These are phyloP conservation scores for Chloroclystis v-ata DNA, from an alignment of 2,888 invertebrate genomes.

Conservation along the genomic window DNA sequence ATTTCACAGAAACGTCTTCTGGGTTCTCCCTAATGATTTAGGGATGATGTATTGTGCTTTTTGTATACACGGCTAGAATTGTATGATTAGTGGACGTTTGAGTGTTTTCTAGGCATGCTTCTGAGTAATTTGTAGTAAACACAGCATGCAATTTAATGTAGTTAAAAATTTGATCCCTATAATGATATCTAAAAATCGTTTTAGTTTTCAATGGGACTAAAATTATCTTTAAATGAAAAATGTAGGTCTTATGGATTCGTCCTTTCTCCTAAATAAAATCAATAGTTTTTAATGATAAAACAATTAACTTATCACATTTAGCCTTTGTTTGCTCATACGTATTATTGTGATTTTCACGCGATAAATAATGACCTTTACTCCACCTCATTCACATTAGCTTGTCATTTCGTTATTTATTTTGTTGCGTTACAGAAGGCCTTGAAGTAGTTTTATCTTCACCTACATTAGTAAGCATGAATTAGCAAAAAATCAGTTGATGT, in stretches of 20 bases:
- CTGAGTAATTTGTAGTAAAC: no score
- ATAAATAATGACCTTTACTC: neutral
- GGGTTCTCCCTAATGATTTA: constrained; percentile 8
- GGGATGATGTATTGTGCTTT: constrained; percentile 6
- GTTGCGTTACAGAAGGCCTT: constrained; percentile 19
- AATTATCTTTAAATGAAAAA: no score
- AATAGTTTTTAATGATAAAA: no score
- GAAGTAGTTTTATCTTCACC: constrained; percentile 16
- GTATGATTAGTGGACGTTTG: neutral
- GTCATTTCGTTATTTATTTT: neutral
- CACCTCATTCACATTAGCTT: neutral
- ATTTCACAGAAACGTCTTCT: neutral
- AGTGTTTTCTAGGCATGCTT: neutral
- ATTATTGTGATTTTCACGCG: neutral
- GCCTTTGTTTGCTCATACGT: neutral
- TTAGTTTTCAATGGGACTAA: no score
- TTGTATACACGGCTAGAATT: constrained; percentile 5
- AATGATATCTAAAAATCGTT: no score
- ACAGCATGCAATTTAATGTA: no score
- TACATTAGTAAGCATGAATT: constrained; percentile 15
- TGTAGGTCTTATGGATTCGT: no score
- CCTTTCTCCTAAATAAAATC: no score
- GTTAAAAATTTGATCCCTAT: no score
- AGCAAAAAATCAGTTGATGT: neutral
- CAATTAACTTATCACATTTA: no score